These are phyloP conservation scores for Protobothrops flavoviridis DNA, from an alignment of 2,113 vertebrate genomes.

Conservation along the genomic window DNA sequence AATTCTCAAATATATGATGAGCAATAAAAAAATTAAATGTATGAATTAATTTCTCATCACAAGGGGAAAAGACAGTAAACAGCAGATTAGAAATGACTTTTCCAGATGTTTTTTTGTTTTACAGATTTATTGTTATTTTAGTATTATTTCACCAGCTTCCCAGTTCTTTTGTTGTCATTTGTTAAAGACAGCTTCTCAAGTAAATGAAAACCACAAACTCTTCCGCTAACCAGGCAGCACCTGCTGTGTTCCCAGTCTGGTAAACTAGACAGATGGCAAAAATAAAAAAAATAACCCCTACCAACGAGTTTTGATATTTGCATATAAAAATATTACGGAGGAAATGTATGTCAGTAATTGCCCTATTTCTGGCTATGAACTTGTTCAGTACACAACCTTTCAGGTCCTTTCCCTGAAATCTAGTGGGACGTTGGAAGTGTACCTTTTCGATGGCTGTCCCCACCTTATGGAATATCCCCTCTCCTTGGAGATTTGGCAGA, in stretches of 20 bases:
- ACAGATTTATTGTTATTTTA: background rate
- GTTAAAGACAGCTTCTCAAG: background rate
- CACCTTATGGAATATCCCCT: background rate
- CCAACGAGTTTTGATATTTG: constrained; percentile 35
- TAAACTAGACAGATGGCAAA: constrained; percentile 15
- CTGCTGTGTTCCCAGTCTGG: constrained; percentile 13
- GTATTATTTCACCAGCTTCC: background rate
- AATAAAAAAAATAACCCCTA: background rate
- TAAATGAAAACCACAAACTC: background rate
- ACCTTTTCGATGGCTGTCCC: background rate
- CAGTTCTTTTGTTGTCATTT: constrained; percentile 1
- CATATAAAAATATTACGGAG: background rate
- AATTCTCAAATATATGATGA: background rate
- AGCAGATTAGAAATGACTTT: background rate
- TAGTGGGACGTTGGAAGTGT: background rate
- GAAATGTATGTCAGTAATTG: background rate
- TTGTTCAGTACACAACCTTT: constrained; percentile 1
- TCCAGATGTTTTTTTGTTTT: background rate
- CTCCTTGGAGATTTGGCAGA: background rate
- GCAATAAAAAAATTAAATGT: background rate
- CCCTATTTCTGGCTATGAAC: constrained; percentile 46
- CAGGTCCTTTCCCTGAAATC: background rate
- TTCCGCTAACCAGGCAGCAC: background rate
- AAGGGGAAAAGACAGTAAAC: background rate
- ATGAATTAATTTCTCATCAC: background rate